Evolutionary conservation across 2,113 vertebrate genomes (phyloP).

Genomic region (Aldabrachelys gigantea): DNA sequence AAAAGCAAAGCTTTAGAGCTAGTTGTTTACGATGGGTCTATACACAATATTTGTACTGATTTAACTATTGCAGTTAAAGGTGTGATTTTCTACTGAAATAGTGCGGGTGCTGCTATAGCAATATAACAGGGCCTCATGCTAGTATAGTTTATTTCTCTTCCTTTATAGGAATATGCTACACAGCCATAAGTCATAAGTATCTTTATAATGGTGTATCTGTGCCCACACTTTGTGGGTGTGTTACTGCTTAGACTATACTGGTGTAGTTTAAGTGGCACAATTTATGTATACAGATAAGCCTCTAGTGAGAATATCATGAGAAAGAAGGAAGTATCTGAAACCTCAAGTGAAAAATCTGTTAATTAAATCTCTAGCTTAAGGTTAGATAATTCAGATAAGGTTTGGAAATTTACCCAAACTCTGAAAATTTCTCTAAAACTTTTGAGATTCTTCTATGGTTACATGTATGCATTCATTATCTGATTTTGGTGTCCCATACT

Average conservation of each 20-base stretch:
- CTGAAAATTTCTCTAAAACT: background rate
- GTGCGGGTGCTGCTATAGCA: background rate
- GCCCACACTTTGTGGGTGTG: background rate
- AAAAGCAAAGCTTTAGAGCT: background rate
- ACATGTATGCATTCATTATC: background rate
- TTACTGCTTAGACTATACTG: too few relatives aligned
- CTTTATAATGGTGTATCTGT: background rate
- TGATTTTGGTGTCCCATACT: background rate
- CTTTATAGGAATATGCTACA: background rate
- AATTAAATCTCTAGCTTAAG: background rate
- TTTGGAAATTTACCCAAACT: background rate
- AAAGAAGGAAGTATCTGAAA: background rate
- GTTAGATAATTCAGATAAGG: background rate
- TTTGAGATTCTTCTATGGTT: background rate
- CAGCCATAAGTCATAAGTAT: background rate
- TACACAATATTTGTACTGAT: background rate
- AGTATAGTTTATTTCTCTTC: background rate
- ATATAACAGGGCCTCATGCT: background rate
- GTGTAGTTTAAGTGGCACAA: background rate
- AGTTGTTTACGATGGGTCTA: background rate
- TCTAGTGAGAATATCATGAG: background rate
- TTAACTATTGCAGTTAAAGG: background rate
- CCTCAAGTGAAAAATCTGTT: background rate
- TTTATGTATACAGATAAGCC: fast-evolving
- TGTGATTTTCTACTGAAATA: background rate